These are phyloP conservation scores for Dolichallabes microphthalmus DNA, from an alignment of 2,113 vertebrate genomes.

Conservation along the genomic window DNA sequence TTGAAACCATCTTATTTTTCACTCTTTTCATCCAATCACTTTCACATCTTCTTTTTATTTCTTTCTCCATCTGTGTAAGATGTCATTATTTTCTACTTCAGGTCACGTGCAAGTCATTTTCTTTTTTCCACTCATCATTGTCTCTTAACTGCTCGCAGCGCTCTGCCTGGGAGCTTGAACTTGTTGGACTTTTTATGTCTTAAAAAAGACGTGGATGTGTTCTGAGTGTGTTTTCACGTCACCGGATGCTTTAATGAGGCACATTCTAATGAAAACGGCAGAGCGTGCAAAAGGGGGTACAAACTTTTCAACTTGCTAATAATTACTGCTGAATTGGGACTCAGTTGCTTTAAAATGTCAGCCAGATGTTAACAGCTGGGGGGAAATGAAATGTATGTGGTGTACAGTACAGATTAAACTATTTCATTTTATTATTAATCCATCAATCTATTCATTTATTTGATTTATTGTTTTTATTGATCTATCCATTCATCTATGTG, in stretches of 20 bases:
- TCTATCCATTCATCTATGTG: background rate
- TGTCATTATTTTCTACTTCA: slow-evolving; percentile 5
- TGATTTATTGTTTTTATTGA: background rate
- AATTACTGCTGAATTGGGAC: background rate
- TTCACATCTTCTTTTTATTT: background rate
- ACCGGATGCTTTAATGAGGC: background rate
- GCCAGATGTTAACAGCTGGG: background rate
- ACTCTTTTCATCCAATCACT: background rate
- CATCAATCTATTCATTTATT: background rate
- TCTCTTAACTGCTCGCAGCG: background rate
- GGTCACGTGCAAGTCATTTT: background rate
- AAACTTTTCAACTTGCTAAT: background rate
- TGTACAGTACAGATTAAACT: background rate
- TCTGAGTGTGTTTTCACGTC: background rate
- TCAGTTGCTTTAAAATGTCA: background rate
- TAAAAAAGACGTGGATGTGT: background rate
- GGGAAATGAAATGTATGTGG: background rate
- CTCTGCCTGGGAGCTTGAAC: background rate
- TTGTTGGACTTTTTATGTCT: background rate
- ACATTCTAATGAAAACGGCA: background rate
- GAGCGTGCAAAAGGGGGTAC: background rate
- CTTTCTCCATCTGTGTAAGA: background rate
- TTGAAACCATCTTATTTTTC: background rate
- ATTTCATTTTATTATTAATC: background rate
- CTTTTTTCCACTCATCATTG: background rate